Evolutionary conservation across 2,888 invertebrate genomes (phyloP).

Genomic region (Sialis fuliginosa): DNA sequence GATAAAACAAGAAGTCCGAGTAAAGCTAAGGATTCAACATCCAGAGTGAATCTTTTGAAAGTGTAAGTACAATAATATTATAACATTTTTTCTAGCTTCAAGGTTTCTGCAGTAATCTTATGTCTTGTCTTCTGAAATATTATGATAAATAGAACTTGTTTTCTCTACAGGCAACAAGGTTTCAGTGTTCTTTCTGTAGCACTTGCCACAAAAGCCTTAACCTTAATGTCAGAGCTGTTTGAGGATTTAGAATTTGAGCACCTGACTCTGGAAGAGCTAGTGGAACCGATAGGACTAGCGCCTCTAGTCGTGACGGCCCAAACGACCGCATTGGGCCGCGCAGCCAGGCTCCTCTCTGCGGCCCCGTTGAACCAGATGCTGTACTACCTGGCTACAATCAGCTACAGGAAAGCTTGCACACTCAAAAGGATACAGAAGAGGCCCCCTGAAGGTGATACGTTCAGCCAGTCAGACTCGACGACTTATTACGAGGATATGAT

Average conservation of each 20-base stretch:
- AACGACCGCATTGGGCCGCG: constrained; percentile 49
- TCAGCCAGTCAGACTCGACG: constrained; percentile 77
- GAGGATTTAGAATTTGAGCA: constrained; percentile 63
- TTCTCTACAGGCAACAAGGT: constrained; percentile 51
- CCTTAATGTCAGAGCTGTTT: constrained; percentile 52
- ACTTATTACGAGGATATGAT: constrained; percentile 93
- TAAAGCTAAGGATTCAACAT: constrained; percentile 35
- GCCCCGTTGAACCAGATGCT: constrained; percentile 67
- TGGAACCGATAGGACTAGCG: constrained; percentile 32
- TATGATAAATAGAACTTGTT: constrained; percentile 4
- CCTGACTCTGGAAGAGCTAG: constrained; percentile 22
- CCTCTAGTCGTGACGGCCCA: constrained; percentile 44
- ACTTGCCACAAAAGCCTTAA: constrained; percentile 68
- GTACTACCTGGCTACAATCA: constrained; percentile 74
- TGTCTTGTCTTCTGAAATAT: background rate
- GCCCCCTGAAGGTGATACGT: constrained; percentile 70
- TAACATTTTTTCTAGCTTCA: too few species aligned
- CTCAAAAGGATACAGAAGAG: constrained; percentile 66
- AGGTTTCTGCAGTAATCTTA: background rate
- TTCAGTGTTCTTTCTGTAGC: constrained; percentile 82
- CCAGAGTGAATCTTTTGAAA: constrained; percentile 49
- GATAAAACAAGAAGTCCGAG: constrained; percentile 40
- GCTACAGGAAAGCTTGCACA: constrained; percentile 79
- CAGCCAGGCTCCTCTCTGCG: constrained; percentile 48
- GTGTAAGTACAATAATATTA: constrained; percentile 27